phyloP scores from a whole-genome alignment of 2,888 invertebrate genomes.

The Scaptomyza caliginosa region DNA sequence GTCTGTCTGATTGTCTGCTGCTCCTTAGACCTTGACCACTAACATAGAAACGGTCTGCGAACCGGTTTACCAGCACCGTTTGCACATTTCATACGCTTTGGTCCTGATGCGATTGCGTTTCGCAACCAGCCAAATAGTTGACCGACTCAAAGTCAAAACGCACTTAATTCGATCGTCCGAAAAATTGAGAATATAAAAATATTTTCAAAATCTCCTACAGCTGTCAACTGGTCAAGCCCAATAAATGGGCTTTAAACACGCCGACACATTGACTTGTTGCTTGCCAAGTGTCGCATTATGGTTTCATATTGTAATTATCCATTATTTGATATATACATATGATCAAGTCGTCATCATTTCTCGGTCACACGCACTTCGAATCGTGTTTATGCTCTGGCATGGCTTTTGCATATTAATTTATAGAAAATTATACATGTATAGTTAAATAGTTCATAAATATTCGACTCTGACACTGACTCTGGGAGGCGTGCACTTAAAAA shows the following conservation, averaged over 20 bases:
- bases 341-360: conserved; percentile 32
- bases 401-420: conserved; percentile 61
- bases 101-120: conserved; percentile 11
- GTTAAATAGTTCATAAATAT: conserved; percentile 33
- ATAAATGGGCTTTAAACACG: conserved; percentile 50
- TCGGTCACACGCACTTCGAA: conserved; percentile 59
- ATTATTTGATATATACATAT: conserved; percentile 9
- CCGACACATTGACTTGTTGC: conserved; percentile 47
- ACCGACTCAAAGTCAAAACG: conserved; percentile 31
- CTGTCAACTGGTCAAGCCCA: conserved; percentile 59
- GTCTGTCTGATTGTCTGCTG: conserved; percentile 60
- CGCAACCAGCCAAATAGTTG: conserved; percentile 31
- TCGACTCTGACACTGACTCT: neutral
- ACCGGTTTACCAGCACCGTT: conserved; percentile 43
- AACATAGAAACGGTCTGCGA: conserved; percentile 75
- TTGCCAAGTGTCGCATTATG: conserved; percentile 35
- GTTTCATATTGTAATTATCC: neutral
- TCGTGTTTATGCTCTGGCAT: conserved; percentile 48
- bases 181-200: no score
- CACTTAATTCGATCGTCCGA: conserved; percentile 53
- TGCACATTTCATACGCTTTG: conserved; percentile 1
- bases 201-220: conserved; percentile 26
- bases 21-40: conserved; percentile 84
- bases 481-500: conserved; percentile 51
- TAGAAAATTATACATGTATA: conserved; percentile 42